Evolutionary conservation across 2,888 invertebrate genomes (phyloP).

Genomic region (Apamea crenata): DNA sequence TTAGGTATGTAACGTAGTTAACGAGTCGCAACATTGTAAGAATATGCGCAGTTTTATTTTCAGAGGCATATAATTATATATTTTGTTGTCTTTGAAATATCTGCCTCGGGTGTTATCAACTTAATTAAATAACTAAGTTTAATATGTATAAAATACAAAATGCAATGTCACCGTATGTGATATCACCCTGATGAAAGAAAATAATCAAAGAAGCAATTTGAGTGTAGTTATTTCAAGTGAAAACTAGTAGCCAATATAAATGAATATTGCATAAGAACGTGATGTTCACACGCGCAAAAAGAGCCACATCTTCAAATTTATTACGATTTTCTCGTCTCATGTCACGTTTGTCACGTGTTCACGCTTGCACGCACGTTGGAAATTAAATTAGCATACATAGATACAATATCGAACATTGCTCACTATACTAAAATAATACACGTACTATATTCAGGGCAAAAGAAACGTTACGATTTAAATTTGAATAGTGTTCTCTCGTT

Average conservation of each 20-base stretch:
- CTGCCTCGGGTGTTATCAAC: neutral
- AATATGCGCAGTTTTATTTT: constrained; percentile 33
- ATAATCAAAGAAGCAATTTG: neutral
- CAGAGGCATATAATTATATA: no score
- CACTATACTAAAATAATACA: constrained; percentile 55
- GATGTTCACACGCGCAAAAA: constrained; percentile 38
- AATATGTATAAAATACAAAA: constrained; percentile 11
- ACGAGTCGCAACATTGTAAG: constrained; percentile 32
- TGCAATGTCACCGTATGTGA: constrained; percentile 2
- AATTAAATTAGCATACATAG: constrained; percentile 50
- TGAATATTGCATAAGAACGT: constrained; percentile 57
- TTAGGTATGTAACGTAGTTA: constrained; percentile 17
- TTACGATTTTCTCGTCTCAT: constrained; percentile 31
- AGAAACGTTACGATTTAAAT: constrained; percentile 81
- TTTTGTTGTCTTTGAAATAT: constrained; percentile 33
- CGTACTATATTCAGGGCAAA: constrained; percentile 59
- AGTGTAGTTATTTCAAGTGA: neutral
- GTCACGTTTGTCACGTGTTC: constrained; percentile 56
- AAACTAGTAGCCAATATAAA: constrained; percentile 21
- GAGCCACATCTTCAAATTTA: constrained; percentile 50
- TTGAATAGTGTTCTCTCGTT: constrained; percentile 79
- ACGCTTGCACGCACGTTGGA: constrained; percentile 39
- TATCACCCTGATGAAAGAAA: neutral
- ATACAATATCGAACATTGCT: constrained; percentile 40
- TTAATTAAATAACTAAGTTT: neutral